phyloP scores from a whole-genome alignment of 2,797 vertebrate genomes.

The Spinibarbus caldwelli region DNA sequence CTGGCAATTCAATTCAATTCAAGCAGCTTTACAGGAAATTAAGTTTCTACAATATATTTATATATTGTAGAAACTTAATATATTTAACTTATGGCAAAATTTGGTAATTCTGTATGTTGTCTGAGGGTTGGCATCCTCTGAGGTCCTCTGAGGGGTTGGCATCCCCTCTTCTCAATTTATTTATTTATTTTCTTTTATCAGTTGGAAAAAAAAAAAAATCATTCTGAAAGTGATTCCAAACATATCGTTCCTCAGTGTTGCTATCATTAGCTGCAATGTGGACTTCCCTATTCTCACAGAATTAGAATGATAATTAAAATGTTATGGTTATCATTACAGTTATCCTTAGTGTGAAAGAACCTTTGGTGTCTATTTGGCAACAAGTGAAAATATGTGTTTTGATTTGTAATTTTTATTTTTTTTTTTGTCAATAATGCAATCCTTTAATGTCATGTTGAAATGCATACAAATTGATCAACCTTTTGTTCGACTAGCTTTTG shows the following conservation, averaged over 20 bases:
- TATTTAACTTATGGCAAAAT: no score
- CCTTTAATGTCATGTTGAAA: neutral
- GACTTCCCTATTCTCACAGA: neutral
- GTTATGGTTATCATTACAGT: neutral
- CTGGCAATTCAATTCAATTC: no score
- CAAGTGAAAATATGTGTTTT: neutral
- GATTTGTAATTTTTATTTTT: neutral
- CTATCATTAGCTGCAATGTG: neutral
- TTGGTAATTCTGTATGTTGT: no score
- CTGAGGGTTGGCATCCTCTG: no score
- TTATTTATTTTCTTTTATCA: no score
- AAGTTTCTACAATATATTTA: no score
- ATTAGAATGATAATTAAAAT: neutral
- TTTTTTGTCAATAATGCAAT: neutral
- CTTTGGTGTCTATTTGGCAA: neutral
- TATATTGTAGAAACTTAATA: no score
- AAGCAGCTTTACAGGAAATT: no score
- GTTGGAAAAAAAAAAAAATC: no score
- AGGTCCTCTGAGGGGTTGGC: no score
- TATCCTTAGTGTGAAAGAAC: neutral
- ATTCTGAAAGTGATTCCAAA: neutral
- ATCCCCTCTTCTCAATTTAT: no score
- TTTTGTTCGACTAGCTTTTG: neutral
- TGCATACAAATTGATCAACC: neutral
- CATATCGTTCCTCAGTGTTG: neutral